phyloP scores from a whole-genome alignment of 2,113 vertebrate genomes.

The Urocitellus parryii region DNA sequence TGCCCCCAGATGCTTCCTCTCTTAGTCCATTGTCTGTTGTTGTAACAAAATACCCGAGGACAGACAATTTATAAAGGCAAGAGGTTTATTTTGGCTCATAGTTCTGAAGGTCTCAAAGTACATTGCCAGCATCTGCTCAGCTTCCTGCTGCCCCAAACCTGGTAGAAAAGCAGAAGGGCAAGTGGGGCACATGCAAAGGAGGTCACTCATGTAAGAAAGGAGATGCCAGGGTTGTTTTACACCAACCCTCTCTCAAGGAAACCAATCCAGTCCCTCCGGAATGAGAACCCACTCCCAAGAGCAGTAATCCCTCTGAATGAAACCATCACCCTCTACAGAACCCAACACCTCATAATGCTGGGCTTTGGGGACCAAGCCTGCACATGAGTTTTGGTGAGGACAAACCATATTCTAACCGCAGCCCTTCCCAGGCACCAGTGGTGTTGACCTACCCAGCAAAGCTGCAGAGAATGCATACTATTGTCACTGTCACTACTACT shows the following conservation, averaged over 20 bases:
- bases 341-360: not conserved
- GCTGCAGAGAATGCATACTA: not conserved
- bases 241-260: not conserved
- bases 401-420: not conserved
- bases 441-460: not conserved
- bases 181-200: not conserved
- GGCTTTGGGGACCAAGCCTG: not conserved
- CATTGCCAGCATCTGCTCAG: not conserved
- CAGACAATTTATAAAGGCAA: not conserved
- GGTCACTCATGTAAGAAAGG: not conserved
- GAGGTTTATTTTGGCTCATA: not conserved
- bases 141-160: not conserved
- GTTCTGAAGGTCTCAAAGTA: not conserved
- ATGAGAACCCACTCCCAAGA: not conserved
- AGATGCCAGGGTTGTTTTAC: not conserved
- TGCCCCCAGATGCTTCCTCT: not conserved
- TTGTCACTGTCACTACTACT: not conserved
- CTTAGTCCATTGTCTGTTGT: too few species aligned
- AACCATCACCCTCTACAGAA: not conserved
- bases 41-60: not conserved
- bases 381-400: not conserved
- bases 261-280: not conserved
- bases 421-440: rapidly evolving
- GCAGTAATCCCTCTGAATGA: not conserved
- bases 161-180: not conserved